Conservation (phyloP, 2,888 invertebrate genomes). For the Temnothorax unifasciatus region DNA sequence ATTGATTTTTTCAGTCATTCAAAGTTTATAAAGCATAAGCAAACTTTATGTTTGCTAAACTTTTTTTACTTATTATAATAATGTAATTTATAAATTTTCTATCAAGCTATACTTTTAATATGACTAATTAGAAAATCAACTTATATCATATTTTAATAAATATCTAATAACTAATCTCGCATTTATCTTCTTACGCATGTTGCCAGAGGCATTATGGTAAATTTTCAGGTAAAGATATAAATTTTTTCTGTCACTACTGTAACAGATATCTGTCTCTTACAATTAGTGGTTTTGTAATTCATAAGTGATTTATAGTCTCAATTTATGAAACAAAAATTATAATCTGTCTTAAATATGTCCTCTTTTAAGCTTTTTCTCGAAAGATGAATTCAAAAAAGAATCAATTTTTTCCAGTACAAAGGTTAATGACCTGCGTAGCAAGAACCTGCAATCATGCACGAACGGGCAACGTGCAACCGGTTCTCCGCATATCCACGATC, state of each 20-base stretch:
- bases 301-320: background rate
- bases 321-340: background rate
- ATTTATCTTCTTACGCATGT: conserved; percentile 69
- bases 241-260: conserved; percentile 52
- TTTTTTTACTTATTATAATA: background rate
- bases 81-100: background rate
- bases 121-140: background rate
- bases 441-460: conserved; percentile 74
- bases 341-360: background rate
- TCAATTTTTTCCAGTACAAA: conserved; percentile 80
- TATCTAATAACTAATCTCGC: conserved; percentile 64
- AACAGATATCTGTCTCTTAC: background rate
- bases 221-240: conserved; percentile 83
- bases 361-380: background rate
- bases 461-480: conserved; percentile 68
- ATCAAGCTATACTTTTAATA: background rate
- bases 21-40: background rate
- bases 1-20: background rate
- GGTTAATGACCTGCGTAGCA: conserved; percentile 82
- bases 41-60: background rate
- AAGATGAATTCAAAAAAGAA: background rate
- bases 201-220: conserved; percentile 85
- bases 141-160: background rate
- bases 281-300: background rate
- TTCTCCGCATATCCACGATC: conserved; percentile 82